Base-by-base conservation (phyloP, 1,140 invertebrate genomes). In the Radopholus similis region DNA sequence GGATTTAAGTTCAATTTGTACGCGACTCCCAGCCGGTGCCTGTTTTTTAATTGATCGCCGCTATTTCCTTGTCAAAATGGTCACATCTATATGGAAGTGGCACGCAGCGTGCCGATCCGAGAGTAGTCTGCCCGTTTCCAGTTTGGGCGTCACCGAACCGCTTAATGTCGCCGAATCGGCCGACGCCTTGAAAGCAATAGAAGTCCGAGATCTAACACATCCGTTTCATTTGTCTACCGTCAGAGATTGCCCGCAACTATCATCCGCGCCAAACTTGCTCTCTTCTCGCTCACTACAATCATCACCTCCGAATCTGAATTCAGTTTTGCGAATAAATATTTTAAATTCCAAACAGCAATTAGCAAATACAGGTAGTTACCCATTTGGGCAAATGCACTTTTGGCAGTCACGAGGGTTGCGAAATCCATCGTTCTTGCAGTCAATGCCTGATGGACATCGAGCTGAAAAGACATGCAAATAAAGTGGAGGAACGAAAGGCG, bases 251-350 rank as follows among this genome's bases (percentile, higher is more conserved):
- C 70, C 70, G 67, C 70, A 72, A 40, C 60, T 32, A 15, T 40
- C 15, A 23, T 66, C 21, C 9, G 18, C 59, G 4, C 64, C 74
- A 26, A 67, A 64, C 68, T 70, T 67, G 18, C 65, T 54, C 5
- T 47, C 15, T 37, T 76, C 76, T 51, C 73, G 62, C 44, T 69
- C 64, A 26, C 72, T 66, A 60, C 80, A 82, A 3, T 57, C 62
- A 5, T 54, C 55, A 21, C 75, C 71, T 23, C 70, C 70, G 40
- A 72, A 77, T 13, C 38, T 42, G 18, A 42, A 42, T n/a, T n/a
- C n/a, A n/a, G n/a, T n/a, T n/a, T n/a, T n/a, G n/a, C n/a, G n/a
- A n/a, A n/a, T n/a, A n/a, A n/a, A n/a, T n/a, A n/a, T n/a, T n/a
- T n/a, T n/a, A n/a, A n/a, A n/a, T 42, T 11, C 38, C 11, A 42